Conservation (phyloP, 1,140 invertebrate genomes). For the Drosophila teissieri region DNA sequence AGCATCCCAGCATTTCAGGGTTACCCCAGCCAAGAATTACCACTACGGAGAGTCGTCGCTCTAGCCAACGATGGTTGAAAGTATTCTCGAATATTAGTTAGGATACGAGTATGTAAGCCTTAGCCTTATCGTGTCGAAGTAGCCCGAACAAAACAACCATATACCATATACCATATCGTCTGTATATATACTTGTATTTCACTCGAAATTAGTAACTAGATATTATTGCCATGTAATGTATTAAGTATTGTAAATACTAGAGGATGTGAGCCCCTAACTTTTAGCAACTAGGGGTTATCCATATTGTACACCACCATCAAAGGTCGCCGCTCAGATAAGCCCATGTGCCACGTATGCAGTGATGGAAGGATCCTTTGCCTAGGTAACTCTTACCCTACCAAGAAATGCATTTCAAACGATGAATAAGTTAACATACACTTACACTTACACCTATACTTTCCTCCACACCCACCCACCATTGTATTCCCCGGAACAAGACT, state of each 20-base stretch:
- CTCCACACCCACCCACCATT: neutral
- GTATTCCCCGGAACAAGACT: neutral
- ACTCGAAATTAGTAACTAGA: constrained; percentile 33
- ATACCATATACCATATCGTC: neutral
- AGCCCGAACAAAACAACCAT: constrained; percentile 37
- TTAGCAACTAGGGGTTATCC: constrained; percentile 6
- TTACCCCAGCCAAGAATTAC: constrained; percentile 51
- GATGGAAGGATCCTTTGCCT: constrained; percentile 12
- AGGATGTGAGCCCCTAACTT: constrained; percentile 14
- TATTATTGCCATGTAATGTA: constrained; percentile 54
- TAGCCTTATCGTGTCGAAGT: constrained; percentile 14
- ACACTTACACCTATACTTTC: neutral
- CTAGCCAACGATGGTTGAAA: constrained; percentile 28
- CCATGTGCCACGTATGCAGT: constrained; percentile 5
- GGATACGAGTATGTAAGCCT: constrained; percentile 5
- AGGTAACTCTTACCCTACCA: neutral
- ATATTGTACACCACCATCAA: constrained; percentile 3
- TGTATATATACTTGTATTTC: constrained; percentile 39
- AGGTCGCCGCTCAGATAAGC: constrained; percentile 23
- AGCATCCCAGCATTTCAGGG: constrained; percentile 10
- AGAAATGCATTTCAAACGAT: neutral
- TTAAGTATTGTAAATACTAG: constrained; percentile 50
- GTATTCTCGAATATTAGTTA: constrained; percentile 60
- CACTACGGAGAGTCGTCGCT: constrained; percentile 5
- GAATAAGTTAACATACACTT: neutral